A percentile compares a stretch with the other conserved stretches of the same genome.
phyloP scores from a whole-genome alignment of 2,888 invertebrate genomes.

The Adineta ricciae region DNA sequence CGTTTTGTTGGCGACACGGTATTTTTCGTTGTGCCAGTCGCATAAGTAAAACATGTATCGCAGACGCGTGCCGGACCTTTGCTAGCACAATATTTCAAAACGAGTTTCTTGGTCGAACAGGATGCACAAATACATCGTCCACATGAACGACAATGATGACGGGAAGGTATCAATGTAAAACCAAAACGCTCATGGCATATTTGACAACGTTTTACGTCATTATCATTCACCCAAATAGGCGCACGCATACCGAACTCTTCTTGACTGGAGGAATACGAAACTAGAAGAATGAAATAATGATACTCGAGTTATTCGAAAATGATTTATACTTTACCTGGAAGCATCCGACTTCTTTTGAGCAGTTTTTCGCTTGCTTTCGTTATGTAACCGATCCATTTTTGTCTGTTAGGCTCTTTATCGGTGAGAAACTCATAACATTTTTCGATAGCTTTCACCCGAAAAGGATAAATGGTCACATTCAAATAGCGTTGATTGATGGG shows the following conservation, averaged over 20 bases:
- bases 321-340: no score
- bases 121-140: background rate
- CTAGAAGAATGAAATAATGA: background rate
- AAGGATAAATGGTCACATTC: background rate
- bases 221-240: background rate
- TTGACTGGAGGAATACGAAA: background rate
- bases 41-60: background rate
- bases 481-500: background rate
- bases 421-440: background rate
- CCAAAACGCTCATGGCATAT: background rate
- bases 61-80: background rate
- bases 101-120: background rate
- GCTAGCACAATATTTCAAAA: background rate
- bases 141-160: slow-evolving; percentile 11
- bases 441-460: background rate
- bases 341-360: background rate
- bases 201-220: background rate
- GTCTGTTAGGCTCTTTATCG: background rate
- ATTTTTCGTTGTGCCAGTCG: background rate
- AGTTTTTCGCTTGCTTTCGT: background rate
- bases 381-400: background rate
- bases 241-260: background rate
- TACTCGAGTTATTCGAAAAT: no score
- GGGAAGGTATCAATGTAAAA: background rate
- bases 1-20: no score